Percentiles rank a stretch among this genome's conserved stretches.
Evolutionary conservation across 1,140 invertebrate genomes (phyloP).

Genomic region (Leptopilina boulardi): DNA sequence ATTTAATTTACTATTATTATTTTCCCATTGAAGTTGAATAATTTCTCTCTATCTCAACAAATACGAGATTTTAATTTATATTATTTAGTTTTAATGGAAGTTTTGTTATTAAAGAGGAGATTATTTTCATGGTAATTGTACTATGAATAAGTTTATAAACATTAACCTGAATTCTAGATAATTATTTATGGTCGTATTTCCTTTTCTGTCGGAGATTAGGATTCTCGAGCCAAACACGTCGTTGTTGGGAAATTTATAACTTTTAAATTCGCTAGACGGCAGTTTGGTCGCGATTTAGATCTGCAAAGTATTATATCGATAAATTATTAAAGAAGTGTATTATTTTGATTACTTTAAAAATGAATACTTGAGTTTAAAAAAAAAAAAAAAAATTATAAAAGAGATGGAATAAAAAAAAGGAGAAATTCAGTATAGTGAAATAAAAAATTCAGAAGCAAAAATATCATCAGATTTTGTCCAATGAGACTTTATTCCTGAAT

Average conservation of each 20-base stretch:
- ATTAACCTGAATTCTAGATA: background rate
- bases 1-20: no score
- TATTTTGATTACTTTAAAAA: no score
- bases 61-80: background rate
- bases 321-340: background rate
- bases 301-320: background rate
- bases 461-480: constrained; percentile 2
- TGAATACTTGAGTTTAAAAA: no score
- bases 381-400: no score
- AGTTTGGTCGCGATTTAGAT: background rate
- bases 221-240: constrained; percentile 1
- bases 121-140: constrained; percentile 1
- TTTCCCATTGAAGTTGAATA: no score
- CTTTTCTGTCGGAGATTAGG: constrained; percentile 3
- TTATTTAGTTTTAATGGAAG: background rate
- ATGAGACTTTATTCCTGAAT: constrained; percentile 7
- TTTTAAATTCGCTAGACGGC: background rate
- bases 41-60: no score
- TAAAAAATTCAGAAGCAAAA: background rate
- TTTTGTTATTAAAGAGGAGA: background rate
- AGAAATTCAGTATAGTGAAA: background rate
- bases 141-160: constrained; percentile 1
- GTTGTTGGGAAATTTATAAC: background rate
- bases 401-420: no score
- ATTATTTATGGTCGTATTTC: background rate